Percentiles rank a stretch among this genome's conserved stretches.
Evolutionary conservation across 1,140 invertebrate species (phyloP).

Genomic region (Lanistes nyassanus): DNA sequence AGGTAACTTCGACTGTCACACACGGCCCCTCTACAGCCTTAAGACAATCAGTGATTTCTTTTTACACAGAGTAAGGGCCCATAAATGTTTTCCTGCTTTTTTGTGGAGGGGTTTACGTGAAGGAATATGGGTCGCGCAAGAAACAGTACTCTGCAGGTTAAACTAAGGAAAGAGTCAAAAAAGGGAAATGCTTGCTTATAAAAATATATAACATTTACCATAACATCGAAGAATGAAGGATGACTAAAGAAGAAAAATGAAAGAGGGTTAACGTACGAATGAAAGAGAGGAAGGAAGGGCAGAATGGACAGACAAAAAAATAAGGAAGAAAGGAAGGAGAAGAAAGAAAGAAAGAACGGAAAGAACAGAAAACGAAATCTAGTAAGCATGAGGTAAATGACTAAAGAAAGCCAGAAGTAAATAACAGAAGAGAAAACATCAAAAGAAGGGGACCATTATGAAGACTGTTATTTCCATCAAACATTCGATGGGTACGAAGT

Average conservation of each 20-base stretch:
- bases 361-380: not conserved
- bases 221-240: too few relatives aligned
- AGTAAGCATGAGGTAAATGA: not conserved
- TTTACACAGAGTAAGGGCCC: too few relatives aligned
- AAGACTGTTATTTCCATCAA: too few relatives aligned
- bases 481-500: too few relatives aligned
- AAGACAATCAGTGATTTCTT: too few relatives aligned
- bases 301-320: not conserved
- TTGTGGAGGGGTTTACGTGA: too few relatives aligned
- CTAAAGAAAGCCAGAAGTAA: conserved; percentile 1
- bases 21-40: too few relatives aligned
- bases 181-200: not conserved
- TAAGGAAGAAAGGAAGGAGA: not conserved
- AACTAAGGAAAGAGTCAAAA: not conserved
- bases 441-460: not conserved
- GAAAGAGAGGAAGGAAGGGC: not conserved
- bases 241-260: not conserved
- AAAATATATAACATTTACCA: too few relatives aligned
- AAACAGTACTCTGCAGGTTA: not conserved
- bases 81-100: too few relatives aligned
- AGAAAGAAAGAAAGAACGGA: not conserved
- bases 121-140: too few relatives aligned
- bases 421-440: not conserved
- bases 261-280: not conserved
- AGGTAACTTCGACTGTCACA: too few relatives aligned